These are phyloP conservation scores for Macrophya alboannulata DNA, from an alignment of 2,888 invertebrate genomes.

Conservation along the genomic window DNA sequence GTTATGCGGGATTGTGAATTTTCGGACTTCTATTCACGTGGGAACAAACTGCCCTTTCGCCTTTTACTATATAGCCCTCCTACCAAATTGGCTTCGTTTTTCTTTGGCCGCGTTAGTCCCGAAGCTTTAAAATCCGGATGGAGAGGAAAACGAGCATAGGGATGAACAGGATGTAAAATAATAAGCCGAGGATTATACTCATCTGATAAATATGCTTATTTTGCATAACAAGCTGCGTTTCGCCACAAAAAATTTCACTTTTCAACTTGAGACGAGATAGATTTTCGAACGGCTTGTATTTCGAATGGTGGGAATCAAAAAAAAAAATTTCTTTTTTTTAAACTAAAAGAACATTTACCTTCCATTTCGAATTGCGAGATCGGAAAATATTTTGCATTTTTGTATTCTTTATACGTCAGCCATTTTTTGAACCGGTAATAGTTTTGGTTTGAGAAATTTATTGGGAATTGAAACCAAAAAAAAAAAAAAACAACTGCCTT, in stretches of 20 bases:
- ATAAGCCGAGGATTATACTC: constrained; percentile 47
- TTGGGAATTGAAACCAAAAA: neutral
- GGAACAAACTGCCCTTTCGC: constrained; percentile 33
- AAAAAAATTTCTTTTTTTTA: neutral
- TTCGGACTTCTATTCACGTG: constrained; percentile 10
- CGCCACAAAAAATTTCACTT: neutral
- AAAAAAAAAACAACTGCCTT: neutral
- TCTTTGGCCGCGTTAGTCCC: constrained; percentile 25
- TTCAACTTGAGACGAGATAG: neutral
- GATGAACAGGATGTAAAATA: constrained; percentile 35
- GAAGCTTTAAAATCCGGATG: neutral
- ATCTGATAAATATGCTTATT: constrained; percentile 29
- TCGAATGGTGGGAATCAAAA: neutral
- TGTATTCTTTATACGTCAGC: neutral
- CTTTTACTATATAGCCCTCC: neutral
- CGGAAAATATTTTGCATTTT: too few species aligned
- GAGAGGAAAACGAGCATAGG: neutral
- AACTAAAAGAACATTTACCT: too few species aligned
- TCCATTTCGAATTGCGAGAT: too few species aligned
- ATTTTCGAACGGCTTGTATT: neutral
- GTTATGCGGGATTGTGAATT: neutral
- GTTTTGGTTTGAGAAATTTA: neutral
- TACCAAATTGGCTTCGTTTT: constrained; percentile 33
- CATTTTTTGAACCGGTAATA: neutral
- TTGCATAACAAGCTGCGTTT: constrained; percentile 18